A percentile compares a stretch with the other conserved stretches of the same genome.
phyloP scores from a whole-genome alignment of 2,797 vertebrate genomes.

The Varecia variegata region DNA sequence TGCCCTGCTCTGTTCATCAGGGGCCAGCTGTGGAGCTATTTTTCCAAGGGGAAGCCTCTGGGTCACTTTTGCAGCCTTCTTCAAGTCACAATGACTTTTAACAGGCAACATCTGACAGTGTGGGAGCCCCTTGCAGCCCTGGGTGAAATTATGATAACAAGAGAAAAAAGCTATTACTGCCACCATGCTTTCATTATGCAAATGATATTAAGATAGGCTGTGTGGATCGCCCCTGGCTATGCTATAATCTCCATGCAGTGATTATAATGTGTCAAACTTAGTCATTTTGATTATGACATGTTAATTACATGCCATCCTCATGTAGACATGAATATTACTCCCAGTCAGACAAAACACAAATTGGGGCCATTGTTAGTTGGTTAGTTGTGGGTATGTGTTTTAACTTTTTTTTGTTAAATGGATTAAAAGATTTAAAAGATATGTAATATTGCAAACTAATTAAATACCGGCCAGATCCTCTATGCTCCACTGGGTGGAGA shows the following conservation, averaged over 20 bases:
- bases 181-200: constrained; percentile 99
- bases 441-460: constrained; percentile 70
- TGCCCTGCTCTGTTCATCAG: background rate
- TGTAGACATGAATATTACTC: constrained; percentile 94
- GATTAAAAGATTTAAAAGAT: constrained; percentile 82
- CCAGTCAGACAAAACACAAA: constrained; percentile 90
- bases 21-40: fast-evolving
- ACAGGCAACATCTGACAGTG: constrained; percentile 92
- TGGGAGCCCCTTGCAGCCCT: constrained; percentile 92
- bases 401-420: constrained; percentile 78
- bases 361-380: constrained; percentile 83
- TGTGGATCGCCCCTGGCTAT: constrained; percentile 92
- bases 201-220: constrained; percentile 99
- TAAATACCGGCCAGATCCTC: constrained; percentile 55
- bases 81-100: constrained; percentile 83
- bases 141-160: constrained; percentile 99
- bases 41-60: constrained; percentile 53
- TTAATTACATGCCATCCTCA: constrained; percentile 99
- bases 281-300: constrained; percentile 99
- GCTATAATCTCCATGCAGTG: constrained; percentile 98
- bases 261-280: constrained; percentile 99
- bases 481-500: constrained; percentile 30
- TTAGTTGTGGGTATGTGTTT: constrained; percentile 65
- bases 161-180: constrained; percentile 99
- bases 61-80: constrained; percentile 81